These are phyloP conservation scores for Melieria picta DNA, from an alignment of 2,888 invertebrate genomes.

Conservation along the genomic window DNA sequence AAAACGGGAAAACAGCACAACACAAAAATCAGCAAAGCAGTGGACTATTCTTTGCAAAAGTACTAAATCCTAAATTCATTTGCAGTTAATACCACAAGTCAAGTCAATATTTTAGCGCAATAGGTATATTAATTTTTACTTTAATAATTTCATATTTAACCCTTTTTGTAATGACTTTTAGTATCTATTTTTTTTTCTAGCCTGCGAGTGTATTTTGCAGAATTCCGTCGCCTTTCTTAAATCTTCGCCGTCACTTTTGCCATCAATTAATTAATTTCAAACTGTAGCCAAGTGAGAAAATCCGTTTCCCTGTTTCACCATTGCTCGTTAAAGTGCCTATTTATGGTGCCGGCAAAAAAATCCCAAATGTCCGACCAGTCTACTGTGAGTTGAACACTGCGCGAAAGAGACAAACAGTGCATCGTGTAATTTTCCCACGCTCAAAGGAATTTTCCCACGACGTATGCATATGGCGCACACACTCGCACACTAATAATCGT, in stretches of 20 bases:
- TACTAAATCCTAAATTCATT: too few relatives aligned
- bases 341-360: background rate
- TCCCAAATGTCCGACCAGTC: background rate
- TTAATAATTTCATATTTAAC: too few relatives aligned
- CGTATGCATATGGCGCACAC: conserved; percentile 32
- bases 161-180: too few relatives aligned
- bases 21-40: too few relatives aligned
- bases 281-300: background rate
- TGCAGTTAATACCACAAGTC: too few relatives aligned
- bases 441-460: conserved; percentile 58
- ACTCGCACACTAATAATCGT: conserved; percentile 34
- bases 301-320: background rate
- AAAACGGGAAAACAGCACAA: too few relatives aligned
- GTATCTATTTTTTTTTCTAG: too few relatives aligned
- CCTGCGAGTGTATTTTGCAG: too few relatives aligned
- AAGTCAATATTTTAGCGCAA: too few relatives aligned
- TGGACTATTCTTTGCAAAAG: too few relatives aligned
- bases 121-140: too few relatives aligned
- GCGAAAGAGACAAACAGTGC: conserved; percentile 21
- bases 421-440: conserved; percentile 56
- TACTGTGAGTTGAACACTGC: background rate
- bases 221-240: background rate
- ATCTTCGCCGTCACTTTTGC: background rate
- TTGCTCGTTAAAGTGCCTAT: background rate
- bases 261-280: background rate